These are phyloP conservation scores for Tiphia femorata DNA, from an alignment of 2,888 invertebrate species.

Conservation along the genomic window DNA sequence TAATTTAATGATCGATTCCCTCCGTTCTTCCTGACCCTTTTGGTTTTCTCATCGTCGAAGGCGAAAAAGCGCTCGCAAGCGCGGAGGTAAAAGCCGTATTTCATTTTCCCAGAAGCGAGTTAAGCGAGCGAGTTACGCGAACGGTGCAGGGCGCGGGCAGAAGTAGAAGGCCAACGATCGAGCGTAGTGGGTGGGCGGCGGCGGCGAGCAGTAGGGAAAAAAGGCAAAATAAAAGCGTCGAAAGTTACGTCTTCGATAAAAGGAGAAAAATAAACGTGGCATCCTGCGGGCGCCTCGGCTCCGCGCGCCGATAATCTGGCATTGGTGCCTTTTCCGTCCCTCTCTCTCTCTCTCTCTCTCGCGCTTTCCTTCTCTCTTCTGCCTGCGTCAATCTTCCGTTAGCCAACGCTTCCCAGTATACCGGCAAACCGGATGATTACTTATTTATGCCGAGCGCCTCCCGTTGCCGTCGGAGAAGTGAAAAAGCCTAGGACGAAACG, in stretches of 20 bases:
- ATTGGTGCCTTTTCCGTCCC: no score
- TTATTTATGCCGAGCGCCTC: conserved; percentile 42
- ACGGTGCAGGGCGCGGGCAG: not conserved
- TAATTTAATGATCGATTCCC: conserved; percentile 6
- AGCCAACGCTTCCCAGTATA: no score
- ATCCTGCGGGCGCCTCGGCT: conserved; percentile 12
- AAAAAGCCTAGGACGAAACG: not conserved
- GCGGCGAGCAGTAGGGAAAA: conserved; percentile 9
- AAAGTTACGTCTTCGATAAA: conserved; percentile 40
- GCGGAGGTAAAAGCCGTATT: conserved; percentile 25
- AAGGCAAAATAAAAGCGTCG: conserved; percentile 9
- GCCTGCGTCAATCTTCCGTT: conserved; percentile 8
- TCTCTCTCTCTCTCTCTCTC: no score
- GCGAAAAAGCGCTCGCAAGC: not conserved
- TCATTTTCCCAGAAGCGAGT: conserved; percentile 19
- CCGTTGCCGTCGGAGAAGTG: no score
- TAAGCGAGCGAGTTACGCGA: not conserved
- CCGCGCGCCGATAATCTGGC: conserved; percentile 25
- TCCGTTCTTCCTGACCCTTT: no score
- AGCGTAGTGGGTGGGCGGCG: conserved; percentile 1
- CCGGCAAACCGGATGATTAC: conserved; percentile 43
- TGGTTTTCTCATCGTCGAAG: not conserved
- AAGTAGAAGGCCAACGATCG: not conserved
- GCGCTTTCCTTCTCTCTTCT: no score
- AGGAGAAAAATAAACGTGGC: conserved; percentile 34